Conservation (phyloP, 2,888 invertebrate genomes). For the Parthenolecanium corni region DNA sequence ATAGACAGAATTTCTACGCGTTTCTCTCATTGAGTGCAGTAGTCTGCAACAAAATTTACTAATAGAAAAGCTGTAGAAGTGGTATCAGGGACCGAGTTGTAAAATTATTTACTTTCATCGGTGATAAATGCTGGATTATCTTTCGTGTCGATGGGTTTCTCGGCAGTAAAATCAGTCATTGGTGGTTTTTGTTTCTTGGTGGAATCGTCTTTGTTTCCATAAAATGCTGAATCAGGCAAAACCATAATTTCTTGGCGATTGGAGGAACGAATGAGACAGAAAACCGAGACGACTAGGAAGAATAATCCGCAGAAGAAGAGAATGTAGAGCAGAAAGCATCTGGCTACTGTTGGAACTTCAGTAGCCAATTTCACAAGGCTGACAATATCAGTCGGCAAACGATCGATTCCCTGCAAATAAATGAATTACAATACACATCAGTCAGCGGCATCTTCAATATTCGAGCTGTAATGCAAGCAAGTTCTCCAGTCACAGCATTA, state of each 20-base stretch:
- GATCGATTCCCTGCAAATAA: conserved; percentile 57
- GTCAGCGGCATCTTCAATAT: too few relatives aligned
- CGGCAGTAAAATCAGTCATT: conserved; percentile 31
- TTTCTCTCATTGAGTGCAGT: too few relatives aligned
- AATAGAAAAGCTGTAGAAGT: too few relatives aligned
- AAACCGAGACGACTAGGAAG: conserved; percentile 60
- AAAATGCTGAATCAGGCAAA: conserved; percentile 38
- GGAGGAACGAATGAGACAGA: conserved; percentile 61
- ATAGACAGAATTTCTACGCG: too few relatives aligned
- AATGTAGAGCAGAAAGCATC: conserved; percentile 54
- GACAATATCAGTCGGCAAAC: conserved; percentile 62
- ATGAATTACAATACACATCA: too few relatives aligned
- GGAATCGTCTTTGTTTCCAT: conserved; percentile 35
- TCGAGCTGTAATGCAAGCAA: too few relatives aligned
- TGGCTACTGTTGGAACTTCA: conserved; percentile 62
- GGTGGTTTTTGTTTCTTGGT: conserved; percentile 33
- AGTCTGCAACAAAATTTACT: too few relatives aligned
- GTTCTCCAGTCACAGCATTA: too few relatives aligned
- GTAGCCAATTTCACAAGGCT: conserved; percentile 66
- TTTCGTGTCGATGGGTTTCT: conserved; percentile 32
- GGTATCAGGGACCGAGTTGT: neutral
- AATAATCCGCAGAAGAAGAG: conserved; percentile 57
- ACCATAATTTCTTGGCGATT: conserved; percentile 53
- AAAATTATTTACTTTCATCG: conserved; percentile 18
- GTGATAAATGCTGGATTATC: conserved; percentile 33